Conservation (phyloP, 2,888 invertebrate species). For the Ptilodon capucinus region DNA sequence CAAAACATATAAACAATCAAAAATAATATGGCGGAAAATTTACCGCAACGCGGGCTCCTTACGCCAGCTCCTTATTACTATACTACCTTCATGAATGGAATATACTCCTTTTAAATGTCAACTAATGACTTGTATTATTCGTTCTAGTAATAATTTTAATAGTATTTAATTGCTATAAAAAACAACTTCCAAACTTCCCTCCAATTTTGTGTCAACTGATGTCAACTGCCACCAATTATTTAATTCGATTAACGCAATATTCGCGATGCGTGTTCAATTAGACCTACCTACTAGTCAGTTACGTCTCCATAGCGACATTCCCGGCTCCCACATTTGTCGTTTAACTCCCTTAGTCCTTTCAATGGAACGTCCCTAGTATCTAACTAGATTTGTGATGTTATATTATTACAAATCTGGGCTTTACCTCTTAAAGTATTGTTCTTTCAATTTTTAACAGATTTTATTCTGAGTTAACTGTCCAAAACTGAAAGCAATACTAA, state of each 20-base stretch:
- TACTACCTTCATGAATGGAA: no score
- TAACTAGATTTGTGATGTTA: neutral
- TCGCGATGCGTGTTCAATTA: slow-evolving; percentile 35
- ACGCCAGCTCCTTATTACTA: no score
- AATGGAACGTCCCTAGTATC: neutral
- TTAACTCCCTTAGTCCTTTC: neutral
- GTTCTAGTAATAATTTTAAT: no score
- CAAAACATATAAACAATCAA: no score
- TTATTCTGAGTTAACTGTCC: no score
- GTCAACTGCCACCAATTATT: slow-evolving; percentile 45
- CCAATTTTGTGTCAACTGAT: slow-evolving; percentile 39
- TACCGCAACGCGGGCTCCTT: no score
- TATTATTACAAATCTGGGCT: no score
- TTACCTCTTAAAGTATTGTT: no score
- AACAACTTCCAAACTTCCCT: slow-evolving; percentile 2
- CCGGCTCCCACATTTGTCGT: slow-evolving; percentile 30
- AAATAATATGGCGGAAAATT: no score
- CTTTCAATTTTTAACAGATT: neutral
- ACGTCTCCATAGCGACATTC: slow-evolving; percentile 20
- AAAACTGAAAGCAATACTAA: no score
- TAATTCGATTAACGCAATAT: slow-evolving; percentile 36
- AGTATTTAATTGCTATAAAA: neutral
- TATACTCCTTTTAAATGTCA: no score
- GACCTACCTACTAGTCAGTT: slow-evolving; percentile 15
- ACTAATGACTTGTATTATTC: no score